These are phyloP conservation scores for Lamproptera curius DNA, from an alignment of 2,888 invertebrate species.

Conservation along the genomic window DNA sequence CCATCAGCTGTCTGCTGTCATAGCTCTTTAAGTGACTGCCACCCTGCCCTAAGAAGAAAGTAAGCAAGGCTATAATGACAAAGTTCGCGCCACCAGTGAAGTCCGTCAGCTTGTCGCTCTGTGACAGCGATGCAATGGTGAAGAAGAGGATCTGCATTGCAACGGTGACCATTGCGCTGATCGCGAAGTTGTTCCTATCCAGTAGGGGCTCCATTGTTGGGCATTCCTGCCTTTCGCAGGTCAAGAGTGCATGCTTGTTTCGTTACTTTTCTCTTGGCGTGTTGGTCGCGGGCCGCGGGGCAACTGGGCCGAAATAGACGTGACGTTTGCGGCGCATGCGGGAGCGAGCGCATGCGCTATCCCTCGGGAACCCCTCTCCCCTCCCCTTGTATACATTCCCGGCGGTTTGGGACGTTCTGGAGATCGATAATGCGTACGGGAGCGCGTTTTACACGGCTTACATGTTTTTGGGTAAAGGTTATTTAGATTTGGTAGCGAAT, in stretches of 20 bases:
- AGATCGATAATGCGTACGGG: too few relatives aligned
- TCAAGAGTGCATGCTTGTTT: conserved; percentile 45
- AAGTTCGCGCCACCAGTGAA: conserved; percentile 97
- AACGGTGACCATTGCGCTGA: conserved; percentile 91
- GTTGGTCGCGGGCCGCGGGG: not conserved
- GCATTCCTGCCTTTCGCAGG: conserved; percentile 79
- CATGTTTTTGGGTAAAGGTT: too few relatives aligned
- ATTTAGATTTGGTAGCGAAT: too few relatives aligned
- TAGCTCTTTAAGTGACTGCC: conserved; percentile 85
- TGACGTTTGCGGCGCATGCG: too few relatives aligned
- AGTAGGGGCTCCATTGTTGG: conserved; percentile 86
- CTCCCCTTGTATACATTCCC: not conserved
- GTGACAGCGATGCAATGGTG: conserved; percentile 89
- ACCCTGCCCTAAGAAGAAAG: conserved; percentile 91
- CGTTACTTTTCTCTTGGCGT: conserved; percentile 47
- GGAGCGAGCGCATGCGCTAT: too few relatives aligned
- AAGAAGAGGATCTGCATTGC: conserved; percentile 93
- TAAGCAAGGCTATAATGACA: conserved; percentile 91
- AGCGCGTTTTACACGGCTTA: too few relatives aligned
- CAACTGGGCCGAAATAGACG: too few relatives aligned
- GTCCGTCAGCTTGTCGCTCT: conserved; percentile 94
- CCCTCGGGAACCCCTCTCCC: not conserved
- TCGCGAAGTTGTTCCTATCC: conserved; percentile 90
- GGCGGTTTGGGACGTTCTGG: too few relatives aligned
- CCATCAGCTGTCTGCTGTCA: conserved; percentile 93